Base-by-base conservation (phyloP, 2,797 vertebrate species). In the Macrochelys suwanniensis region DNA sequence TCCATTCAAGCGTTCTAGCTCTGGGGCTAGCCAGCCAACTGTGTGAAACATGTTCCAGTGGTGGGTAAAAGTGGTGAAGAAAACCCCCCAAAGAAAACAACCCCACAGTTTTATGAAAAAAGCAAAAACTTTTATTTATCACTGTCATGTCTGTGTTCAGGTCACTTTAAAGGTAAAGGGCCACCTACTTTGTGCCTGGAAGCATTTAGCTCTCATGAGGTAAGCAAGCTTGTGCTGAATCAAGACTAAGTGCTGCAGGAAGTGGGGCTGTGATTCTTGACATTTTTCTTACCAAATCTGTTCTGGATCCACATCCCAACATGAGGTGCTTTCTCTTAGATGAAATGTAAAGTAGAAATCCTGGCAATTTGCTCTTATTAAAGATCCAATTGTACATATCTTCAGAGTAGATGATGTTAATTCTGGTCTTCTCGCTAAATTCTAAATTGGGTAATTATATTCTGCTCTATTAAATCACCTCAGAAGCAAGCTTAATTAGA, bases 401-500 rank as follows among this genome's bases (percentile, higher is more conserved):
- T 86, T 80, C 84, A 92, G 87, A 91, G 82, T 51, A 94, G 61
- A 77, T 80, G 77, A 95, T 89, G 74, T 89, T 83, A 82, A 94
- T 93, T 94, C 92, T 6, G 3, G 80, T 88, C 90, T 91, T 95
- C 93, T 92, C 89, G 90, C 81, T 93, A 90, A 97, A 94, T 89
- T 95, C 87, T 81, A 96, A 59, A 80, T 88, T 92, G 56, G 81
- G 79, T 96, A 96, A 96, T 97, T 97, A 90, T 49, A 95, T 95
- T 86, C 88, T 93, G 87, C 61, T 92, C 81, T 49, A 82, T 83
- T 92, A 83, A 96, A 89, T 85, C 90, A 77, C 80, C 87, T 47
- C 90, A 57, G 88, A 92, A 92, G 96, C 93, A 96, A 94, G 94
- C 90, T 87, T 96, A 96, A 96, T 97, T 97, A 93, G 96, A 97